Evolutionary conservation across 2,113 vertebrate species (phyloP).

Genomic region (Sakesphorus luctuosus): DNA sequence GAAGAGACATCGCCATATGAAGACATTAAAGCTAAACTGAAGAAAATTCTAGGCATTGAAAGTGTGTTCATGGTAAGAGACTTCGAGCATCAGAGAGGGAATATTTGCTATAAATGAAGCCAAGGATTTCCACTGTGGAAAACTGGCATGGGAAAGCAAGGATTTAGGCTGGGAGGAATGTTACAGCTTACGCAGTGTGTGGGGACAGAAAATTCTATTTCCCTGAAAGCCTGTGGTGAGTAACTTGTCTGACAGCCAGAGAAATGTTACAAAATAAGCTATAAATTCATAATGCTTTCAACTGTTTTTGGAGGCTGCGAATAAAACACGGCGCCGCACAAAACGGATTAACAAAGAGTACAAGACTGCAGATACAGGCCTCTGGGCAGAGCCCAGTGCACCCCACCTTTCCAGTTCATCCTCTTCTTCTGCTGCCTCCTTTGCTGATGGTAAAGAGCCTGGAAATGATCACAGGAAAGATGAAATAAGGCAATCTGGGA

Average conservation of each 20-base stretch:
- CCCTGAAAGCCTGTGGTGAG: background rate
- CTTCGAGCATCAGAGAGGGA: background rate
- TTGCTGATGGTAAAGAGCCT: background rate
- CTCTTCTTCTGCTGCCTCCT: background rate
- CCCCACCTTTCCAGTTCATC: background rate
- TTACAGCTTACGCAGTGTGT: background rate
- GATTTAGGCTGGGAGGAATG: background rate
- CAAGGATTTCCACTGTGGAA: background rate
- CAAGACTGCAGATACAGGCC: background rate
- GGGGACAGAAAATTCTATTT: background rate
- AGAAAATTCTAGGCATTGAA: constrained; percentile 71
- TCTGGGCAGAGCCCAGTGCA: background rate
- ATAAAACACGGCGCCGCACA: constrained; percentile 18
- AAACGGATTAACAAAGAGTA: background rate
- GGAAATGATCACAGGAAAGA: background rate
- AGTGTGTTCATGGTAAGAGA: constrained; percentile 43
- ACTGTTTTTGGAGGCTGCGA: constrained; percentile 32
- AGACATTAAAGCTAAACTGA: constrained; percentile 72
- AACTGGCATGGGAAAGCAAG: background rate
- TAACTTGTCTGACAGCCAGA: background rate
- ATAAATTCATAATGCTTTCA: background rate
- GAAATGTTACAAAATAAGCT: background rate
- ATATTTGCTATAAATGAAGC: background rate
- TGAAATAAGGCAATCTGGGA: background rate
- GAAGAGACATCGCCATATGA: background rate